Evolutionary conservation across 2,888 invertebrate species (phyloP).

Genomic region (Byasa hedistus): DNA sequence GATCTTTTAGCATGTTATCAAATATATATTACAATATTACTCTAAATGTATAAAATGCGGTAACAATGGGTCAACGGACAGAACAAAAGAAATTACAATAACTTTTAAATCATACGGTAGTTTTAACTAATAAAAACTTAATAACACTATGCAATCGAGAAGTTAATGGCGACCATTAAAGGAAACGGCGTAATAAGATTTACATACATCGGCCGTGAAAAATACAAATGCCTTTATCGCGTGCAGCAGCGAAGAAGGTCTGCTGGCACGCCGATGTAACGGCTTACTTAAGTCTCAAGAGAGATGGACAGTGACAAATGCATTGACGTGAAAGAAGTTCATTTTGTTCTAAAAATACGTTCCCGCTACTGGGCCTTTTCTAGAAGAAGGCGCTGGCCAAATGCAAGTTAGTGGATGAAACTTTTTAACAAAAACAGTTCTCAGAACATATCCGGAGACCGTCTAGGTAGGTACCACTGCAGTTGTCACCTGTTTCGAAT

Average conservation of each 20-base stretch:
- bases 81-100: neutral
- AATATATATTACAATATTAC: too few species aligned
- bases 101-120: neutral
- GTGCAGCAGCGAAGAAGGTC: slow-evolving; percentile 40
- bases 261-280: slow-evolving; percentile 33
- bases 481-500: too few species aligned
- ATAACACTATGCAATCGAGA: neutral
- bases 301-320: neutral
- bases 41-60: too few species aligned
- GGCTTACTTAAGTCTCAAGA: slow-evolving; percentile 13
- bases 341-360: neutral
- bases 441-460: too few species aligned
- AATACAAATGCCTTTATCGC: slow-evolving; percentile 48
- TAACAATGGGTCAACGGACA: neutral
- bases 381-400: too few species aligned
- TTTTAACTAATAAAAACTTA: neutral
- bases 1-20: too few species aligned
- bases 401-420: too few species aligned
- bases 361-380: neutral
- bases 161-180: slow-evolving; percentile 16
- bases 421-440: too few species aligned
- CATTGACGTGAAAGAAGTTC: neutral
- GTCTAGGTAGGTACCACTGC: too few species aligned
- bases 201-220: slow-evolving; percentile 37
- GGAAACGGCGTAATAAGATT: slow-evolving; percentile 35